These are phyloP conservation scores for Antennarius striatus DNA, from an alignment of 2,113 vertebrate genomes.

Conservation along the genomic window DNA sequence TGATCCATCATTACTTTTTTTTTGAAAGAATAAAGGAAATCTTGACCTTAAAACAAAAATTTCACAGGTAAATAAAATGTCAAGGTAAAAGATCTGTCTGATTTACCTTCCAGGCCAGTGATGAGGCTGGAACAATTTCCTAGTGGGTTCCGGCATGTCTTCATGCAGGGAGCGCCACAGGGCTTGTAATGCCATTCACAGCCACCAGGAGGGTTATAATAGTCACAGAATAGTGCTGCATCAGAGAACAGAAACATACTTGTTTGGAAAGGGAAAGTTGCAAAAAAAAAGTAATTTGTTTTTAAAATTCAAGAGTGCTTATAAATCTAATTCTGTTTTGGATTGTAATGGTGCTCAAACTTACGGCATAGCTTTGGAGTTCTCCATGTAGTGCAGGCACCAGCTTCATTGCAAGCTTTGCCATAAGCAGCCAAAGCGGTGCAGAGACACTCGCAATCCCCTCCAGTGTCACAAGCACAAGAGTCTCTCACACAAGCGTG, in stretches of 20 bases:
- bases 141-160: conserved; percentile 88
- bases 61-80: neutral
- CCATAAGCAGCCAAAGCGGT: conserved; percentile 92
- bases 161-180: conserved; percentile 88
- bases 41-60: too few species aligned
- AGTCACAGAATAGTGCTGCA: conserved; percentile 94
- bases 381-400: conserved; percentile 88
- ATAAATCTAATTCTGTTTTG: neutral
- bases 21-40: too few species aligned
- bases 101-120: conserved; percentile 86
- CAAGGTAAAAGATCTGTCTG: neutral
- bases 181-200: conserved; percentile 95
- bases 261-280: too few species aligned
- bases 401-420: conserved; percentile 85
- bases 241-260: conserved; percentile 8
- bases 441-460: conserved; percentile 95
- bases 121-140: conserved; percentile 84
- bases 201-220: conserved; percentile 85
- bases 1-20: too few species aligned
- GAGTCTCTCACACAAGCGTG: conserved; percentile 91
- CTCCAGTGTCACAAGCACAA: conserved; percentile 92
- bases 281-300: too few species aligned
- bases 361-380: conserved; percentile 90
- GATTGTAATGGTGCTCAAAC: conserved; percentile 56
- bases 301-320: too few species aligned